Evolutionary conservation across 1,140 invertebrate genomes (phyloP).

Genomic region (Pectinophora gossypiella): DNA sequence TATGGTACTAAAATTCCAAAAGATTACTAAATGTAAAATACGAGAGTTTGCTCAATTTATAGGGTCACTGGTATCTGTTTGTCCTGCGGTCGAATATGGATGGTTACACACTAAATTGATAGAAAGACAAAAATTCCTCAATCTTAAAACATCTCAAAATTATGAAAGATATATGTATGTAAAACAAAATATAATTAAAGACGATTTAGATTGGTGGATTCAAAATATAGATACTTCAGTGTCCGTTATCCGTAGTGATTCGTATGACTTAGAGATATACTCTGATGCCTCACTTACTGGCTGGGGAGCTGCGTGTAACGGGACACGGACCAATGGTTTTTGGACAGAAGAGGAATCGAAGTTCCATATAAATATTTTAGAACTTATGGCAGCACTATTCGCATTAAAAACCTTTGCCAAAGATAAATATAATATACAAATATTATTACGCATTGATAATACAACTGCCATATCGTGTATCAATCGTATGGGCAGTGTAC

Average conservation of each 20-base stretch:
- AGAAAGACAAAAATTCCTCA: conserved; percentile 3
- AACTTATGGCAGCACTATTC: neutral
- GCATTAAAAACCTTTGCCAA: neutral
- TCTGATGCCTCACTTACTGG: neutral
- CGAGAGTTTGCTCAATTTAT: conserved; percentile 1
- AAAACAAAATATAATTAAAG: neutral
- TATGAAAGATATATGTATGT: neutral
- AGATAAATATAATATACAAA: neutral
- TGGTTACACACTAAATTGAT: neutral
- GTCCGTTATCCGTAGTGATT: neutral
- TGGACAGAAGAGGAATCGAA: neutral
- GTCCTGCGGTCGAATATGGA: neutral
- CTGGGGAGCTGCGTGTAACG: neutral
- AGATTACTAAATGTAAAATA: neutral
- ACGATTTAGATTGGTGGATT: neutral
- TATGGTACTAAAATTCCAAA: too few relatives aligned
- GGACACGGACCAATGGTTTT: neutral
- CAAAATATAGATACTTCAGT: neutral
- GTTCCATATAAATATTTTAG: neutral
- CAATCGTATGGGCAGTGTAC: neutral
- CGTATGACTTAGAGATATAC: neutral
- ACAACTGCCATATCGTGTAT: neutral
- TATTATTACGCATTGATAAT: neutral
- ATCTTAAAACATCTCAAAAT: neutral
- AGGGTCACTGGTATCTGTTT: neutral